phyloP scores from a whole-genome alignment of 2,797 vertebrate species.

The Chrosomus eos region DNA sequence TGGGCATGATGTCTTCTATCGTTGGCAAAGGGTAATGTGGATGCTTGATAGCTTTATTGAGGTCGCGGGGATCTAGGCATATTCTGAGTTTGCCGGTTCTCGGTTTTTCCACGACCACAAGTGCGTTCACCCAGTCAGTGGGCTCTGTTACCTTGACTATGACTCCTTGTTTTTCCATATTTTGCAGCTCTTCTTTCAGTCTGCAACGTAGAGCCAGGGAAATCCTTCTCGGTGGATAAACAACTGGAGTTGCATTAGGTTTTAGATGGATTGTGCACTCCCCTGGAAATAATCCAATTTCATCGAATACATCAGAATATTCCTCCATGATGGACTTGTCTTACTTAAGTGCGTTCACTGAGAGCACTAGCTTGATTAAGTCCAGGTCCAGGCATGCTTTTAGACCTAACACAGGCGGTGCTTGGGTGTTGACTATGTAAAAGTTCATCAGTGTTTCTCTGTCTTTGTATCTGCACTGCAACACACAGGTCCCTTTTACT shows the following conservation, averaged over 20 bases:
- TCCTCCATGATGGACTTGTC: not conserved
- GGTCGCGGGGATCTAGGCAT: not conserved
- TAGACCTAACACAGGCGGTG: conserved; percentile 38
- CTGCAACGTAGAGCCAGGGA: not conserved
- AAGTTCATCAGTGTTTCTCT: not conserved
- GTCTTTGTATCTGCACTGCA: conserved; percentile 35
- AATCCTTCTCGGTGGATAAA: not conserved
- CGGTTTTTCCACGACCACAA: not conserved
- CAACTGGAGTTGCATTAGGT: not conserved
- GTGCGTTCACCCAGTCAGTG: not conserved
- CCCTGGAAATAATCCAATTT: not conserved
- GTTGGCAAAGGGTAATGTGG: conserved; percentile 21
- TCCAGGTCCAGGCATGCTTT: conserved; percentile 46
- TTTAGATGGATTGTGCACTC: conserved; percentile 11
- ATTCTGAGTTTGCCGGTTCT: not conserved
- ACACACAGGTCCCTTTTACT: conserved; percentile 2
- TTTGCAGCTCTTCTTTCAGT: conserved; percentile 2
- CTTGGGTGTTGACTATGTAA: conserved; percentile 34
- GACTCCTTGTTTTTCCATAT: not conserved
- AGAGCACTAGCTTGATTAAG: conserved; percentile 41
- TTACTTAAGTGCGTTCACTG: not conserved
- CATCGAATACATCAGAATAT: not conserved
- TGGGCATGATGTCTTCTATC: conserved; percentile 3
- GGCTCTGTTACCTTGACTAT: not conserved
- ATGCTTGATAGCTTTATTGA: conserved; percentile 22